Conservation (phyloP, 1,140 invertebrate species). For the Zaprionus taronus region DNA sequence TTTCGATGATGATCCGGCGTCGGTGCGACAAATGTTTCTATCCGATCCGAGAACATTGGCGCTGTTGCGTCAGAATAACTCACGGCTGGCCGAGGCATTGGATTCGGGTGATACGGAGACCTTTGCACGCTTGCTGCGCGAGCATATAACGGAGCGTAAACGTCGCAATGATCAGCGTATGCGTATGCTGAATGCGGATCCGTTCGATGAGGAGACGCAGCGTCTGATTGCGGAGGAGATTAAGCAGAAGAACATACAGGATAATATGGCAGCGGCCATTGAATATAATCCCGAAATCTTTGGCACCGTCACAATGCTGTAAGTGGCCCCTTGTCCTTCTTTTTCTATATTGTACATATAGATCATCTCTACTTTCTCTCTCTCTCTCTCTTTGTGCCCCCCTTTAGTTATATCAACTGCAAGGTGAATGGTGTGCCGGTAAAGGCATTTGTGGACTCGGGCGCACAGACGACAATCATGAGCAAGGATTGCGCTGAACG, state of each 20-base stretch:
- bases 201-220: conserved; percentile 97
- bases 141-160: conserved; percentile 91
- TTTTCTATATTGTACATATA: too few relatives aligned
- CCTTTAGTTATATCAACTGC: conserved; percentile 91
- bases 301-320: conserved; percentile 98
- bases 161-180: conserved; percentile 93
- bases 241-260: conserved; percentile 97
- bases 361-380: too few relatives aligned
- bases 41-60: conserved; percentile 96
- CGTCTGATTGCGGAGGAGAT: conserved; percentile 98
- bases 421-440: conserved; percentile 97
- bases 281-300: conserved; percentile 99
- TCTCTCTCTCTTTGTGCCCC: too few relatives aligned
- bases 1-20: conserved; percentile 93
- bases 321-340: conserved; percentile 24
- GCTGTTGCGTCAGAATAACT: conserved; percentile 96
- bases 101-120: conserved; percentile 92
- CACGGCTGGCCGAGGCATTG: conserved; percentile 94
- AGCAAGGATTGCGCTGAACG: conserved; percentile 95
- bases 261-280: conserved; percentile 99
- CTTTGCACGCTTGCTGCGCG: conserved; percentile 92
- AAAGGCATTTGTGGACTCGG: conserved; percentile 99
- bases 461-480: conserved; percentile 97
- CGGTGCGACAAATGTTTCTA: conserved; percentile 94
- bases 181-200: conserved; percentile 94